Base-by-base conservation (phyloP, 2,113 vertebrate species). In the Protobothrops flavoviridis region DNA sequence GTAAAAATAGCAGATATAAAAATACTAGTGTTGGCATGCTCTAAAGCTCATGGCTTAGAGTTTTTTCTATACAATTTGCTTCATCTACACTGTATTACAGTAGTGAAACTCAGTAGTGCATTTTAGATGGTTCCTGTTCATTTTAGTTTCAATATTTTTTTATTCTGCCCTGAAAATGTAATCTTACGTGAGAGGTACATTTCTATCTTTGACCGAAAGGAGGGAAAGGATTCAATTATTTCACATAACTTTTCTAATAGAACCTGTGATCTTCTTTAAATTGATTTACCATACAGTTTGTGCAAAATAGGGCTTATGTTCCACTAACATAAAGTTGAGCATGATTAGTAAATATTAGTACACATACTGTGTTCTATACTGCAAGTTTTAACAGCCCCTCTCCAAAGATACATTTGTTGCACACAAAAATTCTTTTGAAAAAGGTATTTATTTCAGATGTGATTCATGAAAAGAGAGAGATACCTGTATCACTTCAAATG, bases 231-330 rank as follows among this genome's bases (percentile, higher is more conserved):
- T 61, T 95, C 93, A 93, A 95, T 97, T 97, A 95, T 95, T 97
- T 95, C 95, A 94, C 96, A 94, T 96, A 97, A 95, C 96, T 95
- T 95, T 81, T 96, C 96, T 97, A 96, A 96, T 96, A 95, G 97
- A 97, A 95, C 93, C 94, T 90, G 94, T 95, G 93, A 91, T 97
- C 94, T 96, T 97, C 95, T 97, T 97, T 97, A 97, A 97, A 95
- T 95, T 95, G 95, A 96, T 97, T 97, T 97, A 97, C 95, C 96
- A 94, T 95, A 91, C 24, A 91, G 24, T 94, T 92, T 95, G 90
- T 92, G 93, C 95, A 94, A 90, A 53, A 91, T 90, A 93, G 43
- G 48, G 48, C 45, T 95, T 2, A 87, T 85, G 26, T 43, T 52
- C 90, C 21, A 24, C 26, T 88, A 88, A 24, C 74, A 39, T 81